phyloP scores from a whole-genome alignment of 2,888 invertebrate species.

The Mylabris sibirica region DNA sequence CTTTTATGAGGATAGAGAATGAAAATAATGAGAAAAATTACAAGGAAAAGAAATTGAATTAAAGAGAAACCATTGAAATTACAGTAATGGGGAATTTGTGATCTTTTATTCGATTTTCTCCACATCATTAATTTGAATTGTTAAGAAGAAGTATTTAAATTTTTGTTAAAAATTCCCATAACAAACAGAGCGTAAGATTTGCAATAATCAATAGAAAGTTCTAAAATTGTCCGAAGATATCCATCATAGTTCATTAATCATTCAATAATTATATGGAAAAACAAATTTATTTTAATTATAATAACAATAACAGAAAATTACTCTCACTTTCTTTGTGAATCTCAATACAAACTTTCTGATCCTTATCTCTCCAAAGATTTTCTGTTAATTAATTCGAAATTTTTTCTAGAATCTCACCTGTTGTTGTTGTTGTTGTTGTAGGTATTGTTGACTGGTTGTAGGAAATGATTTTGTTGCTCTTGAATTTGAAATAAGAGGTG shows the following conservation, averaged over 20 bases:
- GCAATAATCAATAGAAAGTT: conserved; percentile 12
- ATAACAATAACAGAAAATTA: neutral
- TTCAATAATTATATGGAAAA: too few relatives aligned
- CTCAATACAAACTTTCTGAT: neutral
- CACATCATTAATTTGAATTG: too few relatives aligned
- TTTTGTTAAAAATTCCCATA: neutral
- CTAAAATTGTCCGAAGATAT: neutral
- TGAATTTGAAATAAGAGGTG: conserved; percentile 47
- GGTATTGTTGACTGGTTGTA: neutral
- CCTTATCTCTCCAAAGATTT: neutral
- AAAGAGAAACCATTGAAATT: neutral
- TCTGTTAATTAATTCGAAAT: neutral
- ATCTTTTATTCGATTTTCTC: too few relatives aligned
- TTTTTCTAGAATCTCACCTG: conserved; percentile 21
- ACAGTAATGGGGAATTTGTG: too few relatives aligned
- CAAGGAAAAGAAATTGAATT: too few relatives aligned
- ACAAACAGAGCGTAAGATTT: neutral
- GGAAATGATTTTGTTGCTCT: conserved; percentile 8
- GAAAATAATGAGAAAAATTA: too few relatives aligned
- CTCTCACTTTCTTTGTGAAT: neutral
- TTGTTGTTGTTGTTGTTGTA: conserved; percentile 16
- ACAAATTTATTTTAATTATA: neutral
- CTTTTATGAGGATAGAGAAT: too few relatives aligned
- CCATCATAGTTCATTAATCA: too few relatives aligned
- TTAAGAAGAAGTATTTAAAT: too few relatives aligned